These are phyloP conservation scores for Lampris megalopsis DNA, from an alignment of 2,113 vertebrate genomes.

Conservation along the genomic window DNA sequence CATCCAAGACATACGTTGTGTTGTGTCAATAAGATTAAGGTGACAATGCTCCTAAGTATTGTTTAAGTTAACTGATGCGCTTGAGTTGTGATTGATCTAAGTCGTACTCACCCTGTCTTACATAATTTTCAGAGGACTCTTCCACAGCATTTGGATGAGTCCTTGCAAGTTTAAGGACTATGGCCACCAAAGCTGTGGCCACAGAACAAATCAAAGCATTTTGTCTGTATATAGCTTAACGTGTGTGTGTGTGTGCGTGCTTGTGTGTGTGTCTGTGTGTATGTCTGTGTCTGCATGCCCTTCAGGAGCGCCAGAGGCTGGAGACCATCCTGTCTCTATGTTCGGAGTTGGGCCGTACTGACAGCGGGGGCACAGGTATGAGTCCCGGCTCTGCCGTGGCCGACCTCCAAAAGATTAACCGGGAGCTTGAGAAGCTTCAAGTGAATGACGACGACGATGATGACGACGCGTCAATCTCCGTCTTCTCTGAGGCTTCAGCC, in stretches of 20 bases:
- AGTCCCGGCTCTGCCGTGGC: conserved; percentile 83
- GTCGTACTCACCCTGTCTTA: background rate
- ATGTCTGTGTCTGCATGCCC: conserved; percentile 16
- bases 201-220: background rate
- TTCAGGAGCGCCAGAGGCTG: conserved; percentile 92
- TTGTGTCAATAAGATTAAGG: too few species aligned
- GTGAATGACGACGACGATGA: conserved; percentile 86
- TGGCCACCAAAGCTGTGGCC: too few species aligned
- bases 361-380: conserved; percentile 56
- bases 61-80: background rate
- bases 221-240: background rate
- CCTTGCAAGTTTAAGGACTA: too few species aligned
- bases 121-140: background rate
- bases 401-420: conserved; percentile 95
- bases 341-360: conserved; percentile 86
- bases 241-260: background rate
- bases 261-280: background rate
- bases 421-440: conserved; percentile 93
- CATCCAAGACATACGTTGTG: too few species aligned
- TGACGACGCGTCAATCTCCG: conserved; percentile 74
- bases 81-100: background rate
- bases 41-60: background rate
- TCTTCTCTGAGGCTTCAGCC: conserved; percentile 86
- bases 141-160: too few species aligned
- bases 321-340: conserved; percentile 95